These are phyloP conservation scores for Laodelphax striatellus DNA, from an alignment of 1,140 invertebrate genomes.

Conservation along the genomic window DNA sequence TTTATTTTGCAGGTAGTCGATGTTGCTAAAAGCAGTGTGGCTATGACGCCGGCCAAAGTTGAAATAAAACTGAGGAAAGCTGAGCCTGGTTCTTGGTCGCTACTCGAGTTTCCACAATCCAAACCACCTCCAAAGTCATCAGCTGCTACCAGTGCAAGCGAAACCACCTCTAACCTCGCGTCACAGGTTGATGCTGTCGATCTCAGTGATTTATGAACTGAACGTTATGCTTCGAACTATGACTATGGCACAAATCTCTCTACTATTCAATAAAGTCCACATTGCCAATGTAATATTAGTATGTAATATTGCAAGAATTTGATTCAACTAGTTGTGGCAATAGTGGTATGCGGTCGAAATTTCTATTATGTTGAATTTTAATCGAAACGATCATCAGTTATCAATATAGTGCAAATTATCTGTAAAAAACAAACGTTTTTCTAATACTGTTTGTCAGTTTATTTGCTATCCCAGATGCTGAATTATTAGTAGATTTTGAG, in stretches of 20 bases:
- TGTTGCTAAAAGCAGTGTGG: slow-evolving; percentile 53
- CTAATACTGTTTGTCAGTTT: too few species aligned
- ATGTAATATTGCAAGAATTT: background rate
- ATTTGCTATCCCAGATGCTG: too few species aligned
- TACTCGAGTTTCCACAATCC: slow-evolving; percentile 49
- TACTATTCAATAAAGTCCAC: background rate
- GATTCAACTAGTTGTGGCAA: too few species aligned
- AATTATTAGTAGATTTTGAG: too few species aligned
- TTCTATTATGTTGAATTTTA: too few species aligned
- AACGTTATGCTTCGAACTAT: background rate
- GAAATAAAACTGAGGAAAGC: slow-evolving; percentile 89
- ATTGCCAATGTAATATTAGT: too few species aligned
- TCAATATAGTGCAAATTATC: too few species aligned
- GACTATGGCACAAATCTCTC: background rate
- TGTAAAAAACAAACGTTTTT: too few species aligned
- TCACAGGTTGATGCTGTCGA: slow-evolving; percentile 37
- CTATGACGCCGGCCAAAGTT: slow-evolving; percentile 85
- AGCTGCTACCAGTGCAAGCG: slow-evolving; percentile 15
- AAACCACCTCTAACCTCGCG: slow-evolving; percentile 18
- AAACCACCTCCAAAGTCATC: slow-evolving; percentile 10
- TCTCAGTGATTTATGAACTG: slow-evolving; percentile 31
- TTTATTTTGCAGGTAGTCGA: slow-evolving; percentile 47
- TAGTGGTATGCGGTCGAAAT: too few species aligned
- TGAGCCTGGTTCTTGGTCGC: slow-evolving; percentile 69
- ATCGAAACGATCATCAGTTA: too few species aligned